Base-by-base conservation (phyloP, 2,888 invertebrate genomes). In the Papilio elwesi region DNA sequence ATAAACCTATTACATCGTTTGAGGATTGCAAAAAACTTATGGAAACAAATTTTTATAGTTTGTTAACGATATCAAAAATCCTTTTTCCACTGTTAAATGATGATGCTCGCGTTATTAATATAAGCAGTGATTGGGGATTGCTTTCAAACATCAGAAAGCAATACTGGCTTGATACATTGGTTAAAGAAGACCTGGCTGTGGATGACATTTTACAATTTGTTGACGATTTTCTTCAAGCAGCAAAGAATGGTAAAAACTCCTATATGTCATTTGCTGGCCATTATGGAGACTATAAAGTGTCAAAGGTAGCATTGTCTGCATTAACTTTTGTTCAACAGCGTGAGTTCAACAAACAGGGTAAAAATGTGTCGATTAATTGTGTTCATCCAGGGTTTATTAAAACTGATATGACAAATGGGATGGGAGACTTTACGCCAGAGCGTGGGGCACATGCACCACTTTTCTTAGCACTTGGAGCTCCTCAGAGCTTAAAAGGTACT, bases 61-160 rank as follows among this genome's bases (percentile, higher is more conserved):
- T 96, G 71, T 82, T 96, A 76, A 93, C 94, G 76, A 94, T 96
- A 65, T 96, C 97, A 75, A 92, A 95, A 77, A 89, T 93, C 66
- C 85, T 98, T 67, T 97, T 97, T 88, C 97, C 97, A 12, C 84
- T 97, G 48, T 89, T 98, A 59, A 93, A 94, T 75, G 90, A 95
- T 71, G 95, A 96, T 84, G 96, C 96, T 12, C 94, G 96, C 76
- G 96, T 97, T 64, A 96, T 97, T n/a, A 96, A 97, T 84, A 87
- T 97, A 0, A 96, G 96, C 68, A 95, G 95, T 83, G 92, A 93
- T 80, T 93, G 91, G 85, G 95, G 95, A n/a, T 85, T 93, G 74
- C 81, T 93, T 71, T 92, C 93, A 6, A 93, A 93, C 78, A 89
- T 93, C 75, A 87, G 88, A 74, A 92, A 91, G 84, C 93, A 93